phyloP scores from a whole-genome alignment of 2,888 invertebrate species.

The Strigamia maritima region DNA sequence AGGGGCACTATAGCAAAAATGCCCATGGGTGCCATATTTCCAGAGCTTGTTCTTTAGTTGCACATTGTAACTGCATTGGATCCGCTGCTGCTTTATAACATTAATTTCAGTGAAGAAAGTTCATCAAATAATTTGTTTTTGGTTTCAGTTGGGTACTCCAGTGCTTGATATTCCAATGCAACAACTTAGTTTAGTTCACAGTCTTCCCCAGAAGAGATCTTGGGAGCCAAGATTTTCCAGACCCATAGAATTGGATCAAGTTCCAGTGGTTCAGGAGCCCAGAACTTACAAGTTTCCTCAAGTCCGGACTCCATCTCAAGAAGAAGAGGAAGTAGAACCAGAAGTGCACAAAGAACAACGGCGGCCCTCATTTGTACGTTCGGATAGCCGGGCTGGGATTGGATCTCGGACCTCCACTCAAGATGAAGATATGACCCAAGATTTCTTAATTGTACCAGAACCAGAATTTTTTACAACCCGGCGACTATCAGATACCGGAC shows the following conservation, averaged over 20 bases:
- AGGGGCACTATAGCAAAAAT: no score
- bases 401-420: not conserved
- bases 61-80: no score
- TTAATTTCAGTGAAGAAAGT: no score
- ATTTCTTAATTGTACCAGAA: not conserved
- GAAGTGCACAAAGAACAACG: not conserved
- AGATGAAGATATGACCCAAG: not conserved
- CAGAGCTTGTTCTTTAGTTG: no score
- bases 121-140: not conserved
- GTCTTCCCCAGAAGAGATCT: not conserved
- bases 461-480: not conserved
- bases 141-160: not conserved
- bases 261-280: not conserved
- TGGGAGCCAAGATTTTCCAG: not conserved
- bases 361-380: not conserved
- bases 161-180: not conserved
- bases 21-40: no score
- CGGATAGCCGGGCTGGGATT: not conserved
- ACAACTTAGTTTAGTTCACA: not conserved
- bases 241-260: not conserved
- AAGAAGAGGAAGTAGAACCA: not conserved
- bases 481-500: conserved; percentile 17
- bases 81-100: not conserved
- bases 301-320: not conserved
- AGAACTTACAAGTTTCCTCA: not conserved